These are phyloP conservation scores for Alethe diademata DNA, from an alignment of 2,113 vertebrate genomes.

Conservation along the genomic window DNA sequence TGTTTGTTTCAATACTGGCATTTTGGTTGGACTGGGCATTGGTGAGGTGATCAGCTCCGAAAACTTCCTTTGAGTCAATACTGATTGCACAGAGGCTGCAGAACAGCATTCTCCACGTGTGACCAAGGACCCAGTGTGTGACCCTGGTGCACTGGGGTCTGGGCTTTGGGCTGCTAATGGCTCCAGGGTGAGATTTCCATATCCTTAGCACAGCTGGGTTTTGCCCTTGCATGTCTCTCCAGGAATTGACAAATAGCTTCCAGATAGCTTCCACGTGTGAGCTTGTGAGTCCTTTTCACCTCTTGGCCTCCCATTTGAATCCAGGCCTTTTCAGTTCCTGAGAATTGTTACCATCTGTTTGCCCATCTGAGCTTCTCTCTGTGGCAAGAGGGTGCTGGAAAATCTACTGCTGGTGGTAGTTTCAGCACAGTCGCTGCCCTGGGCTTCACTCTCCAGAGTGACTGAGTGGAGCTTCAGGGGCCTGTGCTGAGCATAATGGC, in stretches of 20 bases:
- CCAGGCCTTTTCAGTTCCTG: neutral
- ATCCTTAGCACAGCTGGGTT: neutral
- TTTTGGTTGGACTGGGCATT: neutral
- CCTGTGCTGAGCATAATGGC: neutral
- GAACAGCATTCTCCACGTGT: fast-evolving
- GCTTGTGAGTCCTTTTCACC: constrained; percentile 20
- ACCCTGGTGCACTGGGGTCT: neutral
- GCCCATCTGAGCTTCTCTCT: neutral
- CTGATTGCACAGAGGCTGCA: neutral
- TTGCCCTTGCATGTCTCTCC: neutral
- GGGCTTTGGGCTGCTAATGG: neutral
- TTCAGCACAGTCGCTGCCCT: neutral
- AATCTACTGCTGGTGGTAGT: neutral
- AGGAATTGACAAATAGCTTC: constrained; percentile 33
- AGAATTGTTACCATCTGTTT: constrained; percentile 21
- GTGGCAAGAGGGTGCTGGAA: fast-evolving
- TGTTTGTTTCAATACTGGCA: neutral
- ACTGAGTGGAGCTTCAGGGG: neutral
- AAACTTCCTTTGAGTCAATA: neutral
- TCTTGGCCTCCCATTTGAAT: neutral
- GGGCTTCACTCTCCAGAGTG: neutral
- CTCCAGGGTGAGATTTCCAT: neutral
- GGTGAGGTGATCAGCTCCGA: fast-evolving
- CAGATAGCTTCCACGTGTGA: neutral
- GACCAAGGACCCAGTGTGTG: neutral